Evolutionary conservation across 2,888 invertebrate genomes (phyloP).

Genomic region (Rotaria socialis): DNA sequence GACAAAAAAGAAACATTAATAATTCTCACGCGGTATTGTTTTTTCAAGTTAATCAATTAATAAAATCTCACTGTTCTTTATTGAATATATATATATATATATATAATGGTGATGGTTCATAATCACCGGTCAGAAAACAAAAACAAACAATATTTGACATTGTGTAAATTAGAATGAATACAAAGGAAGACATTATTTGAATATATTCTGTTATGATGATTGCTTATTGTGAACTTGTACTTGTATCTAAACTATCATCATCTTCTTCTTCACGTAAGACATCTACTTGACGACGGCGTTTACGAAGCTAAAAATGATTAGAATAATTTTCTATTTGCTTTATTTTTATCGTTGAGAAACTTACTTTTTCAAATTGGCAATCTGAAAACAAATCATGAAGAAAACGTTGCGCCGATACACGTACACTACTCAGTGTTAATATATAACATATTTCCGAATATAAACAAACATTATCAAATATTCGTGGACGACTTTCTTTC

Average conservation of each 20-base stretch:
- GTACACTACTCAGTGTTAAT: constrained; percentile 74
- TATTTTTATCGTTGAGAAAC: background rate
- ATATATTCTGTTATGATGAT: background rate
- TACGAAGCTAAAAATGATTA: background rate
- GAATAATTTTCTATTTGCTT: too few relatives aligned
- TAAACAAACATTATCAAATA: constrained; percentile 75
- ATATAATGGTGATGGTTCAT: background rate
- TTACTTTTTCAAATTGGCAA: constrained; percentile 67
- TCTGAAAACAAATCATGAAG: constrained; percentile 88
- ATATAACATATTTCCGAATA: constrained; percentile 83
- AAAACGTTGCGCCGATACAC: constrained; percentile 76
- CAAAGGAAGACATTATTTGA: background rate
- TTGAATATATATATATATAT: background rate
- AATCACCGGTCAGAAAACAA: background rate
- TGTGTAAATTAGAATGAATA: background rate
- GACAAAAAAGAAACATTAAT: background rate
- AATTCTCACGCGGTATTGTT: background rate
- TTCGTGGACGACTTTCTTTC: constrained; percentile 63
- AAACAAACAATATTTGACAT: background rate
- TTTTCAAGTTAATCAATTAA: background rate
- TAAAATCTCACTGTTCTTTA: background rate
- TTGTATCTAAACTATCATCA: background rate
- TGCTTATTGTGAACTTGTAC: background rate
- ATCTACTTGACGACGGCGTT: background rate
- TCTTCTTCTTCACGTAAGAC: background rate